Evolutionary conservation across 2,797 vertebrate species (phyloP).

Genomic region (Tragelaphus oryx): DNA sequence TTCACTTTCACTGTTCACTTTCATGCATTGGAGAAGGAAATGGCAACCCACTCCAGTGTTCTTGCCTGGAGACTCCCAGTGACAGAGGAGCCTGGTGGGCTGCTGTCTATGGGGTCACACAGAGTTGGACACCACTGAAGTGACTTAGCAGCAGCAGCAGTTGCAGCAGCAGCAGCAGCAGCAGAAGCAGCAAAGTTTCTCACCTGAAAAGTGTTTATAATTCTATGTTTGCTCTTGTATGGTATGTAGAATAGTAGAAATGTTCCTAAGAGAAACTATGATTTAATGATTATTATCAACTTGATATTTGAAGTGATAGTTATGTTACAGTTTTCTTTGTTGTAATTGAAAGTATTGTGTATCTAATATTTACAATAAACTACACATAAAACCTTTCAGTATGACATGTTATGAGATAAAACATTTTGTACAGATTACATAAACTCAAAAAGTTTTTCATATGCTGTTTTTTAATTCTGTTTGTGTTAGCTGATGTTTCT

Average conservation of each 20-base stretch:
- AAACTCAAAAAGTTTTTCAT: slow-evolving; percentile 19
- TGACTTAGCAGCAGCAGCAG: too few species aligned
- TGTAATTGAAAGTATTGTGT: neutral
- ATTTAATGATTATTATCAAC: neutral
- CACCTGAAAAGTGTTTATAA: neutral
- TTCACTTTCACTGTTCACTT: too few species aligned
- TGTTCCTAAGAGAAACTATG: neutral
- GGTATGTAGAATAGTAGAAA: neutral
- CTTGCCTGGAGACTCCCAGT: too few species aligned
- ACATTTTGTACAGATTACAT: slow-evolving; percentile 15
- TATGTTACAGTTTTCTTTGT: neutral
- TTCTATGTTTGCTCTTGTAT: neutral
- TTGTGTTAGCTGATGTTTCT: neutral
- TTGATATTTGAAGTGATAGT: neutral
- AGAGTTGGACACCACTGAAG: too few species aligned
- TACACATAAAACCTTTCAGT: neutral
- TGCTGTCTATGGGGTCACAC: too few species aligned
- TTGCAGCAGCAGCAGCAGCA: too few species aligned
- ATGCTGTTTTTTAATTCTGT: neutral
- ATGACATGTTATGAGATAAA: neutral
- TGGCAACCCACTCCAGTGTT: too few species aligned
- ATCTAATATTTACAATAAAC: neutral
- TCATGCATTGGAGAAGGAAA: too few species aligned
- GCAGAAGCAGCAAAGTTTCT: neutral
- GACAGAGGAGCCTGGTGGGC: too few species aligned